phyloP scores from a whole-genome alignment of 2,797 vertebrate species.

The Luscinia megarhynchos region DNA sequence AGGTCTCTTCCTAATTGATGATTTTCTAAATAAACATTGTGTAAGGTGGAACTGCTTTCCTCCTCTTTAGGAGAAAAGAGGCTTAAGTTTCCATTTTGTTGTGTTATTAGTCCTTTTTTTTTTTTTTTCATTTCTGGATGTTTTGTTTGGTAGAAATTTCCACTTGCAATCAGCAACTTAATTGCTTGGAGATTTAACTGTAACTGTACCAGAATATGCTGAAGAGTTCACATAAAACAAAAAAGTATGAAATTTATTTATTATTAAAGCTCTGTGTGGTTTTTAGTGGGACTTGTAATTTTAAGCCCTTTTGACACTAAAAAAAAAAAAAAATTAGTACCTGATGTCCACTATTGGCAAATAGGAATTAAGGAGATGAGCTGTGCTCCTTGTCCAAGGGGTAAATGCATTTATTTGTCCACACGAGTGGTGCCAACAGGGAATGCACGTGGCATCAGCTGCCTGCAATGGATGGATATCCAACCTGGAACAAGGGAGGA shows the following conservation, averaged over 20 bases:
- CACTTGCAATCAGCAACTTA: neutral
- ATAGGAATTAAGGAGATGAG: neutral
- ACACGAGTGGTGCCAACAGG: rapidly evolving
- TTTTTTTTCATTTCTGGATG: neutral
- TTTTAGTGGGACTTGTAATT: neutral
- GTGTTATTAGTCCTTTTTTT: no score
- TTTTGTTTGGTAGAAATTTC: neutral
- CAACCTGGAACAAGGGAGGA: neutral
- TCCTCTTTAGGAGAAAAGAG: rapidly evolving
- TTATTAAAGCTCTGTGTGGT: neutral
- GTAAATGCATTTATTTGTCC: neutral
- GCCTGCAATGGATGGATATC: neutral
- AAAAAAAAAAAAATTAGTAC: neutral
- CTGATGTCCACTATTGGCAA: neutral
- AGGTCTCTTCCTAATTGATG: neutral
- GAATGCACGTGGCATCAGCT: neutral
- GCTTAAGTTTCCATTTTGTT: rapidly evolving
- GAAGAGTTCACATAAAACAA: neutral
- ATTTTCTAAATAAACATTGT: neutral
- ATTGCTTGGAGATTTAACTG: neutral
- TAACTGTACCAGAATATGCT: neutral
- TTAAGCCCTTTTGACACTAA: neutral
- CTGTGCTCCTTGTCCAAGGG: neutral
- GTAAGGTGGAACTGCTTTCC: neutral
- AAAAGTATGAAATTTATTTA: neutral